Conservation (phyloP, 2,113 vertebrate species). For the Theristicus caerulescens region DNA sequence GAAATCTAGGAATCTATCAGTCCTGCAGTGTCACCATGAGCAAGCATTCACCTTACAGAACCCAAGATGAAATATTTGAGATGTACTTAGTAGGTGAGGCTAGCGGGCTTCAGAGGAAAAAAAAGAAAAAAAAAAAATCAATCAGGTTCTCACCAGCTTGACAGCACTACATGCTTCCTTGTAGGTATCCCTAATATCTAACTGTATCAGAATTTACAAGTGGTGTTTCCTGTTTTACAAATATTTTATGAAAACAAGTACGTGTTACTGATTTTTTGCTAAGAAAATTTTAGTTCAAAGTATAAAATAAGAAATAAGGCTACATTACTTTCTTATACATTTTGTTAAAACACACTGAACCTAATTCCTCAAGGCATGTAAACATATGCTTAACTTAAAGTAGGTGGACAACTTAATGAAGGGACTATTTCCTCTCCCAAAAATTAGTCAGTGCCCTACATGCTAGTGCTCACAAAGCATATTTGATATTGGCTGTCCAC, state of each 20-base stretch:
- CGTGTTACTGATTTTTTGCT: background rate
- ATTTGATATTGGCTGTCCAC: background rate
- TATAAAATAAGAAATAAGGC: background rate
- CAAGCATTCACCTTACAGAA: background rate
- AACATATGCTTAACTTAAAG: background rate
- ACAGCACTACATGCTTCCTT: background rate
- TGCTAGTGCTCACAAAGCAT: rapidly evolving
- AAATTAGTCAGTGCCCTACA: background rate
- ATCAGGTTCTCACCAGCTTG: background rate
- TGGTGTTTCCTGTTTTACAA: background rate
- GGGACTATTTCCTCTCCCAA: background rate
- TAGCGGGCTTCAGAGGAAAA: background rate
- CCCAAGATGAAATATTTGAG: background rate
- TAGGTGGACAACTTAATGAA: background rate
- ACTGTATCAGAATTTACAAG: background rate
- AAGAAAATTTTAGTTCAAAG: background rate
- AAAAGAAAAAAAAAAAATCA: too few relatives aligned
- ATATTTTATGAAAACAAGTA: background rate
- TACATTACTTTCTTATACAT: background rate
- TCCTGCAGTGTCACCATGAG: background rate
- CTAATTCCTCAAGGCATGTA: background rate
- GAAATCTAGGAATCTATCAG: background rate
- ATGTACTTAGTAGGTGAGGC: background rate
- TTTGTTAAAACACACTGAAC: background rate
- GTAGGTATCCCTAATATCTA: background rate